These are phyloP conservation scores for Gibbula magus DNA, from an alignment of 2,888 invertebrate species.

Conservation along the genomic window DNA sequence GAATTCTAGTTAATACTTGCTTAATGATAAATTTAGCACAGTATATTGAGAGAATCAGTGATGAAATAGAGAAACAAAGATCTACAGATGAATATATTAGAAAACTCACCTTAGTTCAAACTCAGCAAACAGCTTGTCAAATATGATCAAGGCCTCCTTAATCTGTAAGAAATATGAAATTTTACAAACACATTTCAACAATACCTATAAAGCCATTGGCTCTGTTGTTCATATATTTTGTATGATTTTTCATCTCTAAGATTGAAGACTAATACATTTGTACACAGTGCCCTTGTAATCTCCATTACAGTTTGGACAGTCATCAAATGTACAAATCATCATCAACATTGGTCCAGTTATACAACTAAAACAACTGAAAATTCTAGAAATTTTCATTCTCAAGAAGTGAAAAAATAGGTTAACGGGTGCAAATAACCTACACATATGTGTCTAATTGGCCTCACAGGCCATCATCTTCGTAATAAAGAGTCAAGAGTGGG, in stretches of 20 bases:
- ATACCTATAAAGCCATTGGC: neutral
- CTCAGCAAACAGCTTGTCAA: constrained; percentile 95
- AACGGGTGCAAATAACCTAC: too few species aligned
- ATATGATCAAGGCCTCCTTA: constrained; percentile 80
- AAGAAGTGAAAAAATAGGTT: too few species aligned
- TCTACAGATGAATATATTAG: neutral
- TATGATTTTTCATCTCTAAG: neutral
- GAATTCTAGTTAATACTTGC: neutral
- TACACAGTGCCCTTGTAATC: too few species aligned
- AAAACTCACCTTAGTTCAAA: constrained; percentile 86
- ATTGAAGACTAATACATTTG: too few species aligned
- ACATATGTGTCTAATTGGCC: too few species aligned
- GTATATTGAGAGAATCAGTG: neutral
- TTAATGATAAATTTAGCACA: neutral
- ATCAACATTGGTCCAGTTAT: neutral
- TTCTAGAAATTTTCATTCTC: too few species aligned
- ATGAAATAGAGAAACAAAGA: neutral
- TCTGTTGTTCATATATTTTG: too few species aligned
- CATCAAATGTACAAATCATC: neutral
- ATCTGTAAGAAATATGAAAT: constrained; percentile 71
- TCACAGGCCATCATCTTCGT: too few species aligned
- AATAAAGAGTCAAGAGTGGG: too few species aligned
- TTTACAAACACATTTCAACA: neutral
- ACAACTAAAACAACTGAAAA: neutral
- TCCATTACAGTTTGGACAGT: too few species aligned